Evolutionary conservation across 23 tunicate species (phyloP), one percentile per base, ranked within the genome.

Genomic region (Halocynthia roretzi): DNA sequence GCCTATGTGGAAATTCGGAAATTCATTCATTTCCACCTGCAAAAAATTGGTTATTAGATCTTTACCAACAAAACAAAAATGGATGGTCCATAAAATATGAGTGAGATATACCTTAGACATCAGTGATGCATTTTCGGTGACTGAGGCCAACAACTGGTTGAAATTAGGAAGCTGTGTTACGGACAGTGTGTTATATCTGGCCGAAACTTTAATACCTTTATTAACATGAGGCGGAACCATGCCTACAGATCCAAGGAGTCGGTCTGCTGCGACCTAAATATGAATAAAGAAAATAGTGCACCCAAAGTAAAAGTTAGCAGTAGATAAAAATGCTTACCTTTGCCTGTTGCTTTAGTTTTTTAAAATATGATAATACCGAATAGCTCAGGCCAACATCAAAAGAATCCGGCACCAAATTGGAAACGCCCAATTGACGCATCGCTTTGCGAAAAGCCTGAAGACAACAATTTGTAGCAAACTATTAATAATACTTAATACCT

Each of bases 331-430:
- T 10, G 21, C 9, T 65, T 15, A 74, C 49, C 63, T 91, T 91
- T 48, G 88, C 82, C 63, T 93, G 98, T 54, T 87, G 85, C 76
- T 93, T 87, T 40, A 93, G 75, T 62, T 88, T 88, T 67, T 93
- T 93, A 50, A 93, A 79, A 66, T 93, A 80, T 12, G 80, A 77
- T 50, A 80, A 69, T 11, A 86, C 98, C 5, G 92, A 79, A 66
- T 86, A 81, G 51, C 88, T 86, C 12, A 93, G 75, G 6, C 91
- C 91, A 52, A 78, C 48, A 1, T 84, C 85, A 74, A 61, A 80
- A 15, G 71, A 53, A 49, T 94, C 99, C 23, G 96, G 75, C 31
- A 94, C 82, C 10, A 93, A 71, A 54, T 85, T 74, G 15, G 83
- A 91, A 31, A 88, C 91, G 15, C 83, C 87, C 7, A 94, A 76